These are phyloP conservation scores for Uromys caudimaculatus DNA, from an alignment of 2,797 vertebrate species.

Conservation along the genomic window DNA sequence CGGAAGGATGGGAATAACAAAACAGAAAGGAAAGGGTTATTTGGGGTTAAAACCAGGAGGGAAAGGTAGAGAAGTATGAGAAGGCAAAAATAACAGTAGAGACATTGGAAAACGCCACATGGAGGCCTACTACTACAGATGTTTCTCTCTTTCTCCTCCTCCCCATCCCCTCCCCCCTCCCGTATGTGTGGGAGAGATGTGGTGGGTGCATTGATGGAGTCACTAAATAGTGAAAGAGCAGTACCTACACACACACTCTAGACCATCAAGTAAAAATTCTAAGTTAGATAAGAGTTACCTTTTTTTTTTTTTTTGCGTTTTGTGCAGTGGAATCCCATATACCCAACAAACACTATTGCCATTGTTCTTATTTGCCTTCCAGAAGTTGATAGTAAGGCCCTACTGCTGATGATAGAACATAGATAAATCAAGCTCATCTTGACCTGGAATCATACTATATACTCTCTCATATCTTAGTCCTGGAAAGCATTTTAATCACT, in stretches of 20 bases:
- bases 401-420: not conserved
- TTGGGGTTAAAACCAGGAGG: not conserved
- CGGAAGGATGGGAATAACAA: not conserved
- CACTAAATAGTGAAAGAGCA: not conserved
- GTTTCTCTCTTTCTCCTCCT: not conserved
- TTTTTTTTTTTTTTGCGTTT: not conserved
- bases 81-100: not conserved
- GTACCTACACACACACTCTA: not conserved
- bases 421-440: not conserved
- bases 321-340: not conserved
- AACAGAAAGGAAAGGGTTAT: too few species aligned
- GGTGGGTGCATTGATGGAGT: not conserved
- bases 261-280: not conserved
- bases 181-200: not conserved
- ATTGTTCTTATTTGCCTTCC: not conserved
- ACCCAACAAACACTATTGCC: not conserved
- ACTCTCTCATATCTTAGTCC: not conserved
- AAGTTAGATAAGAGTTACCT: not conserved
- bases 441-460: not conserved
- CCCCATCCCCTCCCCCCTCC: too few species aligned
- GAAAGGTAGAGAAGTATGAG: too few species aligned
- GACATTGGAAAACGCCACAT: rapidly evolving
- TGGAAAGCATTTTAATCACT: not conserved
- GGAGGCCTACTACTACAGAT: not conserved
- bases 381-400: too few species aligned